phyloP scores from a whole-genome alignment of 2,797 vertebrate genomes.

The Myripristis murdjan region DNA sequence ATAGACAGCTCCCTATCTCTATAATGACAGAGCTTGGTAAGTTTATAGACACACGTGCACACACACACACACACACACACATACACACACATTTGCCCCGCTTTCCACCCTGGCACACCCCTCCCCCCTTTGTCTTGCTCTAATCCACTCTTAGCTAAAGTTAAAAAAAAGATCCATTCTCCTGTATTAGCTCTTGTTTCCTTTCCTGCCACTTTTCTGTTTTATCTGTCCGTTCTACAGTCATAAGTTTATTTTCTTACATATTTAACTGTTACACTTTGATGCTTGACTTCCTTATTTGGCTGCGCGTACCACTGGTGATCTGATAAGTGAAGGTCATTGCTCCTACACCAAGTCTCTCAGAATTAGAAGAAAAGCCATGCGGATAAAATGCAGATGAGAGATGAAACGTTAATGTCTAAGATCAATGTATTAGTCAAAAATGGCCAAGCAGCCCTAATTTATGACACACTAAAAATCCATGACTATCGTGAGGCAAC shows the following conservation, averaged over 20 bases:
- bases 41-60: conserved; percentile 16
- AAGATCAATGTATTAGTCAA: no score
- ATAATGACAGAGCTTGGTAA: conserved; percentile 31
- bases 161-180: not conserved
- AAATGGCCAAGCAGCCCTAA: no score
- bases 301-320: no score
- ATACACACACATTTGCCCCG: conserved; percentile 20
- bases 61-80: conserved; percentile 7
- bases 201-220: not conserved
- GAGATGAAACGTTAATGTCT: no score
- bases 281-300: no score
- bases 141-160: not conserved
- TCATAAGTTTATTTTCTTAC: no score
- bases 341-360: no score
- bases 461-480: no score
- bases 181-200: not conserved
- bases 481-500: not conserved
- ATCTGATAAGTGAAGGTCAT: no score
- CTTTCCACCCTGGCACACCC: conserved; percentile 7
- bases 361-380: no score
- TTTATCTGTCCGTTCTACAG: not conserved
- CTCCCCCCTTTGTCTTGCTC: not conserved
- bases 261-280: no score
- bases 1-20: conserved; percentile 47
- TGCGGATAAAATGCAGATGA: no score